Evolutionary conservation across 2,888 invertebrate species (phyloP).

Genomic region (Aproaerema taeniolella): DNA sequence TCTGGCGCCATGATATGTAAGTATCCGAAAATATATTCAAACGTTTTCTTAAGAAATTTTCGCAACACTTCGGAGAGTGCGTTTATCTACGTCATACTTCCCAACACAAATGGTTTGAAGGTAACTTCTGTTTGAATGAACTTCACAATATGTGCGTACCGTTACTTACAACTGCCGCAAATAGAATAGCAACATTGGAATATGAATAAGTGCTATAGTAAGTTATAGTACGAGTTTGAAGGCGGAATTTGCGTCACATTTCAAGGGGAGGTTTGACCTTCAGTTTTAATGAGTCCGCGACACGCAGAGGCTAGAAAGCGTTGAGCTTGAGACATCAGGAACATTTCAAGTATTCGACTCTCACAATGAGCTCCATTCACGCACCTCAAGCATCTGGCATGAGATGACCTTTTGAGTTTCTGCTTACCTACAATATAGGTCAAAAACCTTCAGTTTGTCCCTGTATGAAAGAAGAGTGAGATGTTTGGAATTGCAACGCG

Average conservation of each 20-base stretch:
- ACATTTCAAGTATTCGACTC: constrained; percentile 1
- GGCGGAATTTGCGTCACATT: constrained; percentile 38
- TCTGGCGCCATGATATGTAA: too few relatives aligned
- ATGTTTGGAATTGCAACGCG: too few relatives aligned
- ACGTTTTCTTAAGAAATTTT: too few relatives aligned
- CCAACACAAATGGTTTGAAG: constrained; percentile 4
- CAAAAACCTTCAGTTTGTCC: too few relatives aligned
- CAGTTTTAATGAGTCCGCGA: constrained; percentile 35
- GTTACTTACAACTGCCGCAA: constrained; percentile 4
- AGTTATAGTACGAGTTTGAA: constrained; percentile 21
- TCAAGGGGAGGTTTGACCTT: constrained; percentile 36
- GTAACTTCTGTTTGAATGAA: constrained; percentile 1
- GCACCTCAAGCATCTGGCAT: constrained; percentile 2
- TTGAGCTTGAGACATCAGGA: constrained; percentile 12
- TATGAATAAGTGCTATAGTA: constrained; percentile 23
- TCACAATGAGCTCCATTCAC: constrained; percentile 10
- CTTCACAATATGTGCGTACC: background rate
- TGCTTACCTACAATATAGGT: background rate
- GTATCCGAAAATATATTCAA: too few relatives aligned
- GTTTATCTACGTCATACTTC: constrained; percentile 4
- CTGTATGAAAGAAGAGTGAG: too few relatives aligned
- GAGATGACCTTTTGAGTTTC: constrained; percentile 2
- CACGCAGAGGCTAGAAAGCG: constrained; percentile 31
- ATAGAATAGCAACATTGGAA: constrained; percentile 26
- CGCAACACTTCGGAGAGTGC: too few relatives aligned